Conservation (phyloP, 1,140 invertebrate species). For the Sycophila sp. region DNA sequence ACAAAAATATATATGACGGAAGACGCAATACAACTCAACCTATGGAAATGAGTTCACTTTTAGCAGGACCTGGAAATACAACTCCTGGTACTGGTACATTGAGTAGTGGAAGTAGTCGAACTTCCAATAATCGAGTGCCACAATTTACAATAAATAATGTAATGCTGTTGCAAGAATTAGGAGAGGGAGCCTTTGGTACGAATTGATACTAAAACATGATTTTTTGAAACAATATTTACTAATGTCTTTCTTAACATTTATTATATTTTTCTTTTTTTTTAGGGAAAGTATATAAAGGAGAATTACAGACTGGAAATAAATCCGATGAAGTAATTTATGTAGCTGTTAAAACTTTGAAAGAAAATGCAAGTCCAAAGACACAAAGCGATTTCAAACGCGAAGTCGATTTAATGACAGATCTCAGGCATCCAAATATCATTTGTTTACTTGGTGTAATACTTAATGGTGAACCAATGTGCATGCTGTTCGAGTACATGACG, state of each 20-base stretch:
- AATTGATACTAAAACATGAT: neutral
- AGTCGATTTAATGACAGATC: conserved; percentile 92
- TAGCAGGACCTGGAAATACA: conserved; percentile 69
- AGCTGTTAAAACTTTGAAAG: conserved; percentile 94
- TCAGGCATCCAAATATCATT: conserved; percentile 95
- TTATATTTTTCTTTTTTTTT: conserved; percentile 32
- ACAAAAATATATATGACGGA: conserved; percentile 80
- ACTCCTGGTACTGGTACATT: conserved; percentile 62
- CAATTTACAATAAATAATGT: conserved; percentile 83
- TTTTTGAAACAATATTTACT: neutral
- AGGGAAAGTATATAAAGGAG: conserved; percentile 93
- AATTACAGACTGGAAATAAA: conserved; percentile 77
- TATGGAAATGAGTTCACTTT: conserved; percentile 81
- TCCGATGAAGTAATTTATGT: conserved; percentile 75
- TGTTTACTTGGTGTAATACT: conserved; percentile 92
- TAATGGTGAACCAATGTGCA: conserved; percentile 91
- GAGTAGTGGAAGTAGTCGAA: conserved; percentile 67
- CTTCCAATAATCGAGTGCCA: conserved; percentile 72
- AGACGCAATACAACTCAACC: conserved; percentile 70
- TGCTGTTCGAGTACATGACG: conserved; percentile 97
- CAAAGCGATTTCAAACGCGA: conserved; percentile 90
- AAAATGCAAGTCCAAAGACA: conserved; percentile 90
- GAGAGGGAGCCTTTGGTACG: conserved; percentile 94
- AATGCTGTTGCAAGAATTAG: conserved; percentile 91
- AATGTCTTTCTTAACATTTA: neutral